A percentile compares a stretch with the other conserved stretches of the same genome.
Conservation (phyloP, 2,888 invertebrate species). For the Standfussiana lucernea region DNA sequence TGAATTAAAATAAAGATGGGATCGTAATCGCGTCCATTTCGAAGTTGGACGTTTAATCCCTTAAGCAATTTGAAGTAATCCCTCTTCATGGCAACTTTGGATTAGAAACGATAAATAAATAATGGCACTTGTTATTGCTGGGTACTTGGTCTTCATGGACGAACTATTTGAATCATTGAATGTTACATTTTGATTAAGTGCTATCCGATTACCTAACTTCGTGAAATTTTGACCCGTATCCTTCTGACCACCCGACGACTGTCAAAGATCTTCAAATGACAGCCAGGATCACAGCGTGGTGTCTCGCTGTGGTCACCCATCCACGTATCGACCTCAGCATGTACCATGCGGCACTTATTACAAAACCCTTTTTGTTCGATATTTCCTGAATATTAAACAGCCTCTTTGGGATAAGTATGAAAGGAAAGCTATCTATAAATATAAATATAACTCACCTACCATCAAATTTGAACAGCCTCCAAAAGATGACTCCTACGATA, state of each 20-base stretch:
- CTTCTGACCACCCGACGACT: background rate
- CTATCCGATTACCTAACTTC: background rate
- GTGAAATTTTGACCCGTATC: background rate
- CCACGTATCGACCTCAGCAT: background rate
- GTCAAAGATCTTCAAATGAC: background rate
- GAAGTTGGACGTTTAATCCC: conserved; percentile 58
- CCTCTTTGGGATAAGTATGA: background rate
- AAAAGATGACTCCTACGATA: conserved; percentile 29
- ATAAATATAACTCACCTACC: background rate
- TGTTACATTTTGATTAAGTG: background rate
- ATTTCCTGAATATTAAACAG: background rate
- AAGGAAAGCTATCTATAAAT: background rate
- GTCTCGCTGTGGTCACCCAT: background rate
- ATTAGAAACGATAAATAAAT: conserved; percentile 55
- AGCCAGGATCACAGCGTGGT: background rate
- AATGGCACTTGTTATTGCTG: conserved; percentile 52
- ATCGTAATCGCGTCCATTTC: conserved; percentile 47
- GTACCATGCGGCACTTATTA: background rate
- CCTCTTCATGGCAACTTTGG: conserved; percentile 37
- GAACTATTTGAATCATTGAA: conserved; percentile 20
- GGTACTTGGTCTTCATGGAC: conserved; percentile 9
- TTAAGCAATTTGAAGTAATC: conserved; percentile 63
- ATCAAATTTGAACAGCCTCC: background rate
- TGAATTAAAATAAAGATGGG: conserved; percentile 34
- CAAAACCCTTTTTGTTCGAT: background rate